Evolutionary conservation across 2,797 vertebrate genomes (phyloP).

Genomic region (Sebastes hubbsi): DNA sequence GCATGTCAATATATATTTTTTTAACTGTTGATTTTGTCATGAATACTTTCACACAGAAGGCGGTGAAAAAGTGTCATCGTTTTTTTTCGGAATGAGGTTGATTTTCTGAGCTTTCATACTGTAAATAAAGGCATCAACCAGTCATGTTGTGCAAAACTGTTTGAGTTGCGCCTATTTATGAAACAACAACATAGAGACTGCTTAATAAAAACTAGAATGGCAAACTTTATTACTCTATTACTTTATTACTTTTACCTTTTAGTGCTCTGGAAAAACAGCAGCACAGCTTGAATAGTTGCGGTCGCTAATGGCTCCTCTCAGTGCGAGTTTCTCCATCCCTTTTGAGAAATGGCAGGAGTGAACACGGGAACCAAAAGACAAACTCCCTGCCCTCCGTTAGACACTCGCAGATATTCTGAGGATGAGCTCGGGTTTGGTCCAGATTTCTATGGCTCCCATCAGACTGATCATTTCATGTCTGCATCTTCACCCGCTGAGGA

Average conservation of each 20-base stretch:
- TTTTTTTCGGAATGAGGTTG: no score
- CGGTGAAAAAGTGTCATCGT: no score
- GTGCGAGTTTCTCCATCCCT: neutral
- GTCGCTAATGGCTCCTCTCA: neutral
- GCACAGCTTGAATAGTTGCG: neutral
- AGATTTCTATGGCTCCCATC: neutral
- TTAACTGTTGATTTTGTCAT: no score
- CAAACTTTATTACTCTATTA: no score
- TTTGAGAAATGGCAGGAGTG: neutral
- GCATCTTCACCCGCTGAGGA: neutral
- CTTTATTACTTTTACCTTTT: no score
- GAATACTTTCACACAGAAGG: no score
- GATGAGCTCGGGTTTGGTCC: neutral
- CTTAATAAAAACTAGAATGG: no score
- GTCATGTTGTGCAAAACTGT: no score
- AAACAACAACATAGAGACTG: no score
- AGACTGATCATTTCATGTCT: neutral
- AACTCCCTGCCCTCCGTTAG: neutral
- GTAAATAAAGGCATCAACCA: no score
- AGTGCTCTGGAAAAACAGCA: neutral
- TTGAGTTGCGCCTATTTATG: no score
- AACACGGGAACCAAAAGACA: neutral
- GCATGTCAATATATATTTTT: no score
- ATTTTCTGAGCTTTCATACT: fast-evolving
- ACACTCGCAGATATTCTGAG: neutral